Conservation (phyloP, 2,797 vertebrate species). For the Peromyscus nudipes region DNA sequence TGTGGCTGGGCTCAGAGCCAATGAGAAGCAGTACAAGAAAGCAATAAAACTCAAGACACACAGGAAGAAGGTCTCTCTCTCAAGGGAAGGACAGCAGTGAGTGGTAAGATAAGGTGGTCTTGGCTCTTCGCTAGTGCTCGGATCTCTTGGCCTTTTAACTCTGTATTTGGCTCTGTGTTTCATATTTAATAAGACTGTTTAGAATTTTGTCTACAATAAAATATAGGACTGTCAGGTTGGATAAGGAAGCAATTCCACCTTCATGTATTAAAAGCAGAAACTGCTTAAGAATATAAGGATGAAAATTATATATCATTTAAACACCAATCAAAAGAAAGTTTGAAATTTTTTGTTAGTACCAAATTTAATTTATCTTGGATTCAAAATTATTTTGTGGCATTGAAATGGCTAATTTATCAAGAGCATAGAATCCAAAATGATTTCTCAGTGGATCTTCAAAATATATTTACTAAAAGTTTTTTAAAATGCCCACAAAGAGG, state of each 20-base stretch:
- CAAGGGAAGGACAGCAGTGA: too few relatives aligned
- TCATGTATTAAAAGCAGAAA: slow-evolving; percentile 1
- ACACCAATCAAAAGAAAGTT: background rate
- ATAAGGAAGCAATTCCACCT: background rate
- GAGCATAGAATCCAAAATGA: background rate
- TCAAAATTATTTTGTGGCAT: background rate
- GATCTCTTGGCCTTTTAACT: too few relatives aligned
- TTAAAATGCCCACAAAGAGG: background rate
- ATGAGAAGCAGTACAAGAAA: too few relatives aligned
- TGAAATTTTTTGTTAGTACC: background rate
- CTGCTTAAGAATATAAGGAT: background rate
- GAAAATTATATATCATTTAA: background rate
- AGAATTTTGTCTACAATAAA: background rate
- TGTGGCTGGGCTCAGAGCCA: too few relatives aligned
- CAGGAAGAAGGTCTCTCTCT: too few relatives aligned
- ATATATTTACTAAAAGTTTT: background rate
- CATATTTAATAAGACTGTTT: too few relatives aligned
- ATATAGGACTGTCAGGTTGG: background rate
- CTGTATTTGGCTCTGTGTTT: too few relatives aligned
- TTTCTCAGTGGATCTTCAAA: background rate
- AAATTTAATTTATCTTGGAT: background rate
- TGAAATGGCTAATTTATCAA: background rate
- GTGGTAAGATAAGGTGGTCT: too few relatives aligned
- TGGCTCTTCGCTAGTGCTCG: too few relatives aligned
- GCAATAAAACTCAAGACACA: too few relatives aligned